Base-by-base conservation (phyloP, 2,888 invertebrate species). In the Epirrhoe tristata region DNA sequence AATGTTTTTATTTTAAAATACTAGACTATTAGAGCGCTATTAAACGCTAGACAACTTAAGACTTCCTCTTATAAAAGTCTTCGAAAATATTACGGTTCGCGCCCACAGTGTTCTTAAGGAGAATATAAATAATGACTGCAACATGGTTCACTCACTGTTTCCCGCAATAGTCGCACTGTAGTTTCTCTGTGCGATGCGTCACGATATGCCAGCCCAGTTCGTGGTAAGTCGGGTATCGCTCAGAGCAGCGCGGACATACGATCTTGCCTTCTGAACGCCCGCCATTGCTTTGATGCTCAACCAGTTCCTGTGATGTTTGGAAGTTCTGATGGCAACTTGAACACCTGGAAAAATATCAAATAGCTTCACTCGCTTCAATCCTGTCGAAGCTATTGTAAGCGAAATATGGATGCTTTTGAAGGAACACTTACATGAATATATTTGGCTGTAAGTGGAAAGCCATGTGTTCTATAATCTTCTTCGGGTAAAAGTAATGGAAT, bases 391-490 rank as follows among this genome's bases (percentile, higher is more conserved):
- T 24, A 24, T 24, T 34, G 34, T 34, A 34, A 34, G 34, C 34
- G 34, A 34, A 34, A 7, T 0, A 46, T 16, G 59, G 24, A 34
- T 50, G 0, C 16, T 12, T 32, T 5, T 12, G 32, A 17, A 6
- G 36, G 48, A 50, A 5, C 14, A 24, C 90, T 89, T 83, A 93
- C 93, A 89, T 92, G 78, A 93, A 93, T 77, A 93, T 92, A 61
- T 90, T 88, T 6, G 89, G 86, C 74, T 93, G 93, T 34, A 93
- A 82, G 70, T 93, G 93, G 70, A 80, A 93, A 4, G 93, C 93
- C 93, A 93, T 93, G 70, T 93, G 93, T 74, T 93, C 93, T 54
- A 93, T 92, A 58, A 93, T 92, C 77, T 89, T 93, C 75, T 91
- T 93, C 0, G 93, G 93, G 74, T 91, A 91, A 72, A 93, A 93